phyloP scores from a whole-genome alignment of 2,113 vertebrate genomes.

The Chrysemys picta region DNA sequence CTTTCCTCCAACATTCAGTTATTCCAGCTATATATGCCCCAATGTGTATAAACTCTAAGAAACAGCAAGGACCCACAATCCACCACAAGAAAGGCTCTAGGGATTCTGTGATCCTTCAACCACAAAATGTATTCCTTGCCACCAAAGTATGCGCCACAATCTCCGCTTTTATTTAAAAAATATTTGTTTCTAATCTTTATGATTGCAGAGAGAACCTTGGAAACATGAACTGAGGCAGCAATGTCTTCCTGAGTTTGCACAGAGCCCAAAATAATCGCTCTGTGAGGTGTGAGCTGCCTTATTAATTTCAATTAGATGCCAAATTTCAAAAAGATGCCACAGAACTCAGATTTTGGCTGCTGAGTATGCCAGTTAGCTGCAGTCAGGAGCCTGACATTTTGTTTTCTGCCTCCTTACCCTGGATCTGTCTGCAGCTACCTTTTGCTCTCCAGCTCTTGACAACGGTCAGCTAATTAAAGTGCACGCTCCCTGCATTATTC shows the following conservation, averaged over 20 bases:
- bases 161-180: neutral
- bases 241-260: neutral
- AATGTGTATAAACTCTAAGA: neutral
- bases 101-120: rapidly evolving
- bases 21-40: neutral
- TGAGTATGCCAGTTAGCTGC: neutral
- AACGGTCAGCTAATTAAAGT: neutral
- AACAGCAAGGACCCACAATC: neutral
- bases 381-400: slow-evolving; percentile 28
- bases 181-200: neutral
- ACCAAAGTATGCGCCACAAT: too few relatives aligned
- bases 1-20: neutral
- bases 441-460: slow-evolving; percentile 3
- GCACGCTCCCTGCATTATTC: neutral
- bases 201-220: neutral
- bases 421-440: neutral
- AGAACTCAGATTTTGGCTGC: neutral
- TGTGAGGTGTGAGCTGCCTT: neutral
- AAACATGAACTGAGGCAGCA: neutral
- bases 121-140: neutral
- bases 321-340: neutral
- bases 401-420: slow-evolving; percentile 25
- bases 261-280: neutral
- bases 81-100: neutral
- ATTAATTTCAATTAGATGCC: neutral